Base-by-base conservation (phyloP, 2,888 invertebrate genomes). In the Sesamia inferens region DNA sequence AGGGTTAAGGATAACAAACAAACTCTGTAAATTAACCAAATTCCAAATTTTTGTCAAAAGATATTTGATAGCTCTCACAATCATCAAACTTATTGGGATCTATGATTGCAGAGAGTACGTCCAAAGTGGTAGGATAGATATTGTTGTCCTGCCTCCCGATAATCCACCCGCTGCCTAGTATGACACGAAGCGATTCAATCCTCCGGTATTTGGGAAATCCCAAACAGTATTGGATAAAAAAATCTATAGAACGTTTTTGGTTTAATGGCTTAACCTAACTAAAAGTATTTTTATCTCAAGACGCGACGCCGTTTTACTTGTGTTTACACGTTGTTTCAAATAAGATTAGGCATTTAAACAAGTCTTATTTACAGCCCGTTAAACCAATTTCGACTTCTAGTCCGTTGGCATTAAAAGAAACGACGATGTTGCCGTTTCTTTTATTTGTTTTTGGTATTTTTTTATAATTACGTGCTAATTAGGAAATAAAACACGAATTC, bases 181-280 rank as follows among this genome's bases (percentile, higher is more conserved):
- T 31, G 73, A 47, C 75, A 73, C 61, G 75, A 39, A 73, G 31
- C 44, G 44, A 47, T 74, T 8, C 19, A 48, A 61, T 22, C n/a
- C 24, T 44, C n/a, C 10, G 22, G 44, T 39, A 51, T 61, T 19
- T 5, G 19, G 6, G 5, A 51, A 59, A 71, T 48, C 19, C 24
- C 3, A 24, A 14, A 48, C 48, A 39, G 51, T 16, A 72, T 42
- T 51, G 3, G 48, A 11, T n/a, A 24, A 58, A 58, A 44, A 16
- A 6, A 22, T n/a, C 2, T 6, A 22, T 47, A 31, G 16, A 10
- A 66, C 4, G 39, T 19, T 48, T 19, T 1, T 44, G 44, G 44
- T 44, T 11, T 44, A 44, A 44, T 44, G 44, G 11, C 11, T 44
- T 44, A 31, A 31, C 13, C 44, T 3, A 47, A 8, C 31, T 47